Evolutionary conservation across 2,888 invertebrate genomes (phyloP), one percentile per base, ranked within the genome.

Genomic region (Odontomyia ornata): DNA sequence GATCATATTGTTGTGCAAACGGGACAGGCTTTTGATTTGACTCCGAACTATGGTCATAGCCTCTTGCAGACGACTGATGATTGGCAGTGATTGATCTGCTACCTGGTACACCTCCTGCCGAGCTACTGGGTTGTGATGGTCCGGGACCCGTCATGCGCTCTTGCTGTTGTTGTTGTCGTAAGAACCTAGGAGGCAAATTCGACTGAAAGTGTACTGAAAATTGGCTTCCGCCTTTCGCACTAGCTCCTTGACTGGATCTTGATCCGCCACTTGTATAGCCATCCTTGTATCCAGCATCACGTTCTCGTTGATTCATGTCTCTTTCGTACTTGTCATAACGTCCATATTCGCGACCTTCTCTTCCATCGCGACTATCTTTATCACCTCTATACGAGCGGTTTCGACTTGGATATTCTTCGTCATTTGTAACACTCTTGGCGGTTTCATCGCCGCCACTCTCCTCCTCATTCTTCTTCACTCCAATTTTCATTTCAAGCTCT

Each of bases 161-260:
- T 76, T 86, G 84, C 79, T 87, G 91, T 80, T 85, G 85, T 82
- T 94, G 93, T 82, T 94, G 93, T 82, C 93, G 93, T 82, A 93
- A 91, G 86, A 95, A 95, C 77, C 96, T 89, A 18, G 96, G 96
- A 75, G 96, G 96, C 83, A 96, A 89, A 87, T 95, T 93, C 72
- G 90, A 92, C 85, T 94, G 94, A 86, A 94, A 95, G 80, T 91
- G 91, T 82, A 92, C 90, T 7, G 93, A 92, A 84, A 92, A 94
- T 30, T 83, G 62, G 36, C 23, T 73, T 21, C 36, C 60, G 15
- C 64, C 64, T 64, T 75, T 75, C 3, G 46, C 23, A 73, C 88
- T 86, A 75, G 89, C 88, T 36, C 88, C 86, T 57, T 89, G 89
- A 43, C 88, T 86, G 18, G 77, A 78, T 60, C 82, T 80, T 0